Conservation (phyloP, 2,113 vertebrate species). For the Heloderma charlesbogerti region DNA sequence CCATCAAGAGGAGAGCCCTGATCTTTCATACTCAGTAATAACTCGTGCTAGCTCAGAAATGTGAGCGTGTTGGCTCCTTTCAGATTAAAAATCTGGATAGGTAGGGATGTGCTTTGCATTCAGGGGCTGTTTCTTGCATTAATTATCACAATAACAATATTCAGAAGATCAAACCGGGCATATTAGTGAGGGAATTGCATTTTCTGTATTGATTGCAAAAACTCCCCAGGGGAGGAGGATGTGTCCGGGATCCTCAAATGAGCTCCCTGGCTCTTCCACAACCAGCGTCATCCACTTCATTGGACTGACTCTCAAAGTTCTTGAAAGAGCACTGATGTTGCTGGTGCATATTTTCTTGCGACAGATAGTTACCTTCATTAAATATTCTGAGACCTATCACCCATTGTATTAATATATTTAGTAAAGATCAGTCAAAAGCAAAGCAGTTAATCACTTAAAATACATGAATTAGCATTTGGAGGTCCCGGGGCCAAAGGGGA, state of each 20-base stretch:
- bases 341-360: neutral
- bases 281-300: neutral
- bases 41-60: neutral
- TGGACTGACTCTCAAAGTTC: neutral
- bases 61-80: neutral
- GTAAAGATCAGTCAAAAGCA: too few relatives aligned
- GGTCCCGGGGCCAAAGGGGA: too few relatives aligned
- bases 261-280: neutral
- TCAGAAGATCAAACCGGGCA: neutral
- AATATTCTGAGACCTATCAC: too few relatives aligned
- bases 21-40: conserved; percentile 5
- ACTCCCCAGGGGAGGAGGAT: neutral
- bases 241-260: neutral
- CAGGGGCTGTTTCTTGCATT: neutral
- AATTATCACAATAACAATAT: neutral
- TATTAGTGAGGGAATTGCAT: neutral
- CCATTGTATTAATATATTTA: too few relatives aligned
- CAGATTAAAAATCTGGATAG: neutral
- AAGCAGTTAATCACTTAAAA: too few relatives aligned
- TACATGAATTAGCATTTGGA: too few relatives aligned
- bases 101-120: neutral
- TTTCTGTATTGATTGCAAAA: neutral
- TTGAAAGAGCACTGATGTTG: neutral
- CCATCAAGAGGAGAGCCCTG: neutral
- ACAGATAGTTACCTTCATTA: too few relatives aligned